Conservation (phyloP, 2,113 vertebrate species). For the Cygnus atratus region DNA sequence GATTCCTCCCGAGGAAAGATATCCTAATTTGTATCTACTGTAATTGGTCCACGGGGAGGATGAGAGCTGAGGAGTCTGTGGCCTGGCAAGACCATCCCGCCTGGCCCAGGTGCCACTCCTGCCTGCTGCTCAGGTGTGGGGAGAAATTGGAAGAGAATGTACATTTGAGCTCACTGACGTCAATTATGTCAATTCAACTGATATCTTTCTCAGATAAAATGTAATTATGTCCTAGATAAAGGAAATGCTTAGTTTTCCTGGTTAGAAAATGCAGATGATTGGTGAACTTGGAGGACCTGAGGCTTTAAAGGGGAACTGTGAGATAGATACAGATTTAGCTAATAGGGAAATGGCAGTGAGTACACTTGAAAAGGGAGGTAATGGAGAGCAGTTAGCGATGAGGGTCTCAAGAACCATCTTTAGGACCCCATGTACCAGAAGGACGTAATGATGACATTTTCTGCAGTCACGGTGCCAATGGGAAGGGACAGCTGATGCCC, state of each 20-base stretch:
- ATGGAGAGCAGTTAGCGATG: neutral
- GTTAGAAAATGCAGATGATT: neutral
- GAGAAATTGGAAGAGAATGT: neutral
- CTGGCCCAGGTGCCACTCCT: neutral
- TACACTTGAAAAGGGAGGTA: neutral
- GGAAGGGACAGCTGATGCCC: neutral
- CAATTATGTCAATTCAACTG: neutral
- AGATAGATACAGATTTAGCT: neutral
- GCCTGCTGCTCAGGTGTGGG: neutral
- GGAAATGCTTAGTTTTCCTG: neutral
- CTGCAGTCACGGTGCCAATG: neutral
- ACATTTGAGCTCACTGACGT: neutral
- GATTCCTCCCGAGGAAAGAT: neutral
- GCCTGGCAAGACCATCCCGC: neutral
- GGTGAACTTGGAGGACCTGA: neutral
- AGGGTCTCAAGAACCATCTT: neutral
- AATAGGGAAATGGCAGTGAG: neutral
- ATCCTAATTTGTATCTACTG: neutral
- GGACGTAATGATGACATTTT: neutral
- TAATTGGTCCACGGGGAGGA: neutral
- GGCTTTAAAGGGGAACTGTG: neutral
- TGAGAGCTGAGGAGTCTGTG: fast-evolving
- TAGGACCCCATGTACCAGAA: neutral
- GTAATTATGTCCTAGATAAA: constrained; percentile 8
- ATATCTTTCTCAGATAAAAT: constrained; percentile 8